A percentile compares a stretch with the other conserved stretches of the same genome.
These are phyloP conservation scores for Hemibagrus wyckioides DNA, from an alignment of 2,113 vertebrate genomes.

Conservation along the genomic window DNA sequence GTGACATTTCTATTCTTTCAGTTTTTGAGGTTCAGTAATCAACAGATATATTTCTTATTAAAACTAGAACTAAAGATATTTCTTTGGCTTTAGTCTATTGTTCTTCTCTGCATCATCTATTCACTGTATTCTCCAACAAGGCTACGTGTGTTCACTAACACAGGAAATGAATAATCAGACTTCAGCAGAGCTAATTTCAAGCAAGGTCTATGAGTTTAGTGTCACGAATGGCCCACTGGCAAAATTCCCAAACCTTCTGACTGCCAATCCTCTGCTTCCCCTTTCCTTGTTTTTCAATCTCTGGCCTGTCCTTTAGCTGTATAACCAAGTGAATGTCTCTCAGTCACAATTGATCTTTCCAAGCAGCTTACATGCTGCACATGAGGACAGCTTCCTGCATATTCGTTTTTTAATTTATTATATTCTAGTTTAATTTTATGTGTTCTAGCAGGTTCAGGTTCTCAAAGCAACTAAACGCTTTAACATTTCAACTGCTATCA, in stretches of 20 bases:
- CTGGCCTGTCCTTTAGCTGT: background rate
- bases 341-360: background rate
- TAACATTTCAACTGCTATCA: conserved; percentile 16
- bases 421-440: conserved; percentile 32
- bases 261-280: background rate
- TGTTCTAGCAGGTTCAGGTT: conserved; percentile 7
- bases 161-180: background rate
- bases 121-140: background rate
- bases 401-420: no score
- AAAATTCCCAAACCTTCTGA: background rate
- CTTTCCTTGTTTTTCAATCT: background rate
- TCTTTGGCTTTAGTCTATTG: background rate
- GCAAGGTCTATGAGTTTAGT: background rate
- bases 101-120: background rate
- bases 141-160: background rate
- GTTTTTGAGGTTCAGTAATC: background rate
- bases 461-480: conserved; percentile 15
- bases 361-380: background rate
- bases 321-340: background rate
- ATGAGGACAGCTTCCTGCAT: background rate
- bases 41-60: background rate
- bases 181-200: background rate
- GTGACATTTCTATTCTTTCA: background rate
- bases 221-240: background rate
- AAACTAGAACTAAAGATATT: background rate